phyloP scores from a whole-genome alignment of 2,797 vertebrate species.

The Parauchenoglanis ngamensis region DNA sequence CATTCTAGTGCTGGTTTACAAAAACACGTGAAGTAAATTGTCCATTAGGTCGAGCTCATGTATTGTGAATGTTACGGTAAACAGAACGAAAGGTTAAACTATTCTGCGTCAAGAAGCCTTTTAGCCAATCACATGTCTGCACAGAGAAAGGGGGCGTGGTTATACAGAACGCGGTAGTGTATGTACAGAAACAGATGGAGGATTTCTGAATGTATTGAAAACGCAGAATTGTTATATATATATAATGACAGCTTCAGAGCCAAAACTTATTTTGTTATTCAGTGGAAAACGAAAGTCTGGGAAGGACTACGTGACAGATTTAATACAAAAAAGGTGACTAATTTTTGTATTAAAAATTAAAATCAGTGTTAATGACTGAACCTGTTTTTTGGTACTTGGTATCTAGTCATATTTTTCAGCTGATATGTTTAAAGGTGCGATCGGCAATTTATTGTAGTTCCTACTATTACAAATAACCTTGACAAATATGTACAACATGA shows the following conservation, averaged over 20 bases:
- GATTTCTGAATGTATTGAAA: background rate
- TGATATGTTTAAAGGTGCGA: background rate
- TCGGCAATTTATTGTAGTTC: background rate
- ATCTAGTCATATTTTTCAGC: background rate
- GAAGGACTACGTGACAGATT: slow-evolving; percentile 75
- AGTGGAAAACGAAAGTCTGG: slow-evolving; percentile 81
- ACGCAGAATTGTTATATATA: no score
- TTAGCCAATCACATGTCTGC: background rate
- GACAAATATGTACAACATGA: background rate
- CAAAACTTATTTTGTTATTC: slow-evolving; percentile 71
- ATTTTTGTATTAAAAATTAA: background rate
- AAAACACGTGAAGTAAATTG: background rate
- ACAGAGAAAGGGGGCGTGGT: background rate
- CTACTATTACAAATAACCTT: no score
- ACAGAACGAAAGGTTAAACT: background rate
- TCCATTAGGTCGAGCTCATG: accelerated
- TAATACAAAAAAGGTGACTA: slow-evolving; percentile 69
- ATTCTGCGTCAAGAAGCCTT: background rate
- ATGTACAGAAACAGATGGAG: background rate
- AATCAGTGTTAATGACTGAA: background rate
- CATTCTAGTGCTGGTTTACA: background rate
- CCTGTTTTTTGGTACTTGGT: background rate
- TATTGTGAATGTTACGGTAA: background rate
- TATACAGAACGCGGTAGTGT: background rate
- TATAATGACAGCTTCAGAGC: slow-evolving; percentile 53